A percentile compares a stretch with the other conserved stretches of the same genome.
Conservation (phyloP, 2,888 invertebrate genomes). For the Elysia crispata region DNA sequence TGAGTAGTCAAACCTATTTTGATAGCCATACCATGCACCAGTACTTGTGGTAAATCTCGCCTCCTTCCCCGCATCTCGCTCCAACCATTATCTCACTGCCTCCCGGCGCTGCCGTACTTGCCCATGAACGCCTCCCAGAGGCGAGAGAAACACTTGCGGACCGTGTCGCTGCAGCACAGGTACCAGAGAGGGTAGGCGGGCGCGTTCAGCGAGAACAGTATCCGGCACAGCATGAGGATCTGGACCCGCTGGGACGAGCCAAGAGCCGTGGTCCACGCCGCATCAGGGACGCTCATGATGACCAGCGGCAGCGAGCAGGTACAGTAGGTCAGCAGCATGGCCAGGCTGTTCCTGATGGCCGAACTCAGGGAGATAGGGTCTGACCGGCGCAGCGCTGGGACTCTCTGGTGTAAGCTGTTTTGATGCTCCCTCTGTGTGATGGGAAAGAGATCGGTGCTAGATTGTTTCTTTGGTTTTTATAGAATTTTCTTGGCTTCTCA, state of each 20-base stretch:
- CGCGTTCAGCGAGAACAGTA: slow-evolving; percentile 71
- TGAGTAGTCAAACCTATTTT: too few species aligned
- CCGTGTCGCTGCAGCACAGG: slow-evolving; percentile 70
- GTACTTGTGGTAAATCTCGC: too few species aligned
- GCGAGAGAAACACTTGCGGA: slow-evolving; percentile 65
- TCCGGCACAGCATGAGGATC: slow-evolving; percentile 60
- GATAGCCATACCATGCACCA: too few species aligned
- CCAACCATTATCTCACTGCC: too few species aligned
- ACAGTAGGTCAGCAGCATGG: slow-evolving; percentile 69
- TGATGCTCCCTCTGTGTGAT: too few species aligned
- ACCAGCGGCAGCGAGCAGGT: slow-evolving; percentile 69
- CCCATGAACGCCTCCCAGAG: slow-evolving; percentile 59
- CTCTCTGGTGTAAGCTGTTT: too few species aligned
- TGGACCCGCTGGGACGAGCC: slow-evolving; percentile 55
- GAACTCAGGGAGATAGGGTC: slow-evolving; percentile 67
- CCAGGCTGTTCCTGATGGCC: slow-evolving; percentile 72
- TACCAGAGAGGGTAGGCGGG: slow-evolving; percentile 74
- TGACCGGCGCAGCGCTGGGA: too few species aligned
- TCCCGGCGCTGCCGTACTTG: slow-evolving; percentile 6
- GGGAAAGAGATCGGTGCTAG: too few species aligned
- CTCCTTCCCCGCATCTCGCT: too few species aligned
- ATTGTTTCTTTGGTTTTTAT: too few species aligned
- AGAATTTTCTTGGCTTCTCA: too few species aligned
- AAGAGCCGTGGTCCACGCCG: slow-evolving; percentile 48
- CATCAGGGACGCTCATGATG: slow-evolving; percentile 64